phyloP scores from a whole-genome alignment of 1,140 invertebrate species.

The Daktulosphaira vitifoliae region DNA sequence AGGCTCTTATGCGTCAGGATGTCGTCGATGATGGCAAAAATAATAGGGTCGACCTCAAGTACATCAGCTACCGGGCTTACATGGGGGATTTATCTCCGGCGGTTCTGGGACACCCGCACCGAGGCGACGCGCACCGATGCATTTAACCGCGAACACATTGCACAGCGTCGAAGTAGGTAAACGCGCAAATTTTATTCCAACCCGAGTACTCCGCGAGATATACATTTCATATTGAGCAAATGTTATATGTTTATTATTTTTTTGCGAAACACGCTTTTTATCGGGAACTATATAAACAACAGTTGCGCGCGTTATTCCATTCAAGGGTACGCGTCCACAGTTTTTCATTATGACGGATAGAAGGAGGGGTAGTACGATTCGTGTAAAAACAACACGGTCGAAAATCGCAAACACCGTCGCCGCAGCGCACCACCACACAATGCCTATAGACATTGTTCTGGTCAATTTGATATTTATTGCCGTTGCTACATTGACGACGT shows the following conservation, averaged over 20 bases:
- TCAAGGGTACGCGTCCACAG: background rate
- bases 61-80: background rate
- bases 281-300: background rate
- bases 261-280: background rate
- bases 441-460: slow-evolving; percentile 7
- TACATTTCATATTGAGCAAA: no score
- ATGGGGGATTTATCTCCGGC: slow-evolving; percentile 26
- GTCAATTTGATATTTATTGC: slow-evolving; percentile 18
- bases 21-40: background rate
- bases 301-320: background rate
- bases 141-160: background rate
- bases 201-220: no score
- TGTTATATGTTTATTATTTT: background rate
- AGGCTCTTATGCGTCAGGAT: background rate
- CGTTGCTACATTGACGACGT: background rate
- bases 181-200: no score
- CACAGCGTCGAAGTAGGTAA: no score
- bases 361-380: no score
- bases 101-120: background rate
- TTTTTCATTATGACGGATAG: no score
- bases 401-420: no score
- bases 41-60: slow-evolving; percentile 24
- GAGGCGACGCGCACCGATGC: background rate
- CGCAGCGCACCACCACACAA: background rate
- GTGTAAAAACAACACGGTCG: no score